These are phyloP conservation scores for Pleuronectes platessa DNA, from an alignment of 2,113 vertebrate species.

Conservation along the genomic window DNA sequence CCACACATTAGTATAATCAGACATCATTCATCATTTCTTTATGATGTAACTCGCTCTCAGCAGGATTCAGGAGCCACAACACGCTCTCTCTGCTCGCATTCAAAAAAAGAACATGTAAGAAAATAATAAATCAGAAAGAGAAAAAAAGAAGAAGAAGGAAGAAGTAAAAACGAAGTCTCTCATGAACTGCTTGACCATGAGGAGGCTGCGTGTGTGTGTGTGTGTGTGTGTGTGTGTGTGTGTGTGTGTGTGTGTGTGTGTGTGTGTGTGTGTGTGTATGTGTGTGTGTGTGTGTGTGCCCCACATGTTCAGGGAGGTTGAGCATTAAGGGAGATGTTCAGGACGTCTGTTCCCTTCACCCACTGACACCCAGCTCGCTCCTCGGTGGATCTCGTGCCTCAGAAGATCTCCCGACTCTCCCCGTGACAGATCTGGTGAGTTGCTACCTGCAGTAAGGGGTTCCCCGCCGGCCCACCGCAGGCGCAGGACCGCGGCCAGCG, in stretches of 20 bases:
- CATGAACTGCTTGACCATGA: slow-evolving; percentile 45
- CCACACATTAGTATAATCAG: background rate
- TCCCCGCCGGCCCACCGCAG: slow-evolving; percentile 46
- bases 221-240: background rate
- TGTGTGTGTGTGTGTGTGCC: slow-evolving; percentile 25
- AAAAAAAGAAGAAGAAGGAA: background rate
- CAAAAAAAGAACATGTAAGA: slow-evolving; percentile 45
- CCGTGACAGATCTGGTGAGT: slow-evolving; percentile 49
- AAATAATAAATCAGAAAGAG: slow-evolving; percentile 62
- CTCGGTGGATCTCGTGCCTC: slow-evolving; percentile 27
- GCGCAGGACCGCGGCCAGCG: slow-evolving; percentile 44
- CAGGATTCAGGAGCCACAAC: slow-evolving; percentile 29
- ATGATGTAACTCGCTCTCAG: slow-evolving; percentile 21
- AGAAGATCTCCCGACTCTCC: background rate
- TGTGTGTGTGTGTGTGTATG: too few relatives aligned
- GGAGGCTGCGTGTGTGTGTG: slow-evolving; percentile 37
- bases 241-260: too few relatives aligned
- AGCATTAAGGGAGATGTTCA: background rate
- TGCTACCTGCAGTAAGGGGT: slow-evolving; percentile 72
- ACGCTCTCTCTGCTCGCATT: slow-evolving; percentile 10
- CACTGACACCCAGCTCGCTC: slow-evolving; percentile 12
- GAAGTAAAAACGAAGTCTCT: slow-evolving; percentile 15
- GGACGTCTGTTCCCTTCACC: slow-evolving; percentile 24
- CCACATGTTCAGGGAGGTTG: slow-evolving; percentile 49
- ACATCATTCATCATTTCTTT: background rate